These are phyloP conservation scores for Nerophis lumbriciformis DNA, from an alignment of 2,113 vertebrate species.

Conservation along the genomic window DNA sequence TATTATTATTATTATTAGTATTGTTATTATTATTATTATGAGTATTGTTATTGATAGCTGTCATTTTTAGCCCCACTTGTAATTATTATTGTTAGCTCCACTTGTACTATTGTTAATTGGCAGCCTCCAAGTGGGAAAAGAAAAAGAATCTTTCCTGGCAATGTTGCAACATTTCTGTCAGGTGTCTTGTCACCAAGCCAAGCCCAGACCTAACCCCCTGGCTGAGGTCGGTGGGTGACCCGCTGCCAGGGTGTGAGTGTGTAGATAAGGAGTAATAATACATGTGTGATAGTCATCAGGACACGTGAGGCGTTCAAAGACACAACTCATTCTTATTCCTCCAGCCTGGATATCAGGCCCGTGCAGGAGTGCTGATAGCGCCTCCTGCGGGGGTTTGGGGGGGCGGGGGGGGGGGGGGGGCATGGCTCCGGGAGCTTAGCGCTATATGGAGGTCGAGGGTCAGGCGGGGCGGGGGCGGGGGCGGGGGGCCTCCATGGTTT, in stretches of 20 bases:
- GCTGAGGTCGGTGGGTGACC: too few relatives aligned
- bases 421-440: slow-evolving; percentile 46
- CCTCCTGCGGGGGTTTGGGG: slow-evolving; percentile 62
- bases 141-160: too few relatives aligned
- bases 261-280: slow-evolving; percentile 67
- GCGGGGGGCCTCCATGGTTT: slow-evolving; percentile 3
- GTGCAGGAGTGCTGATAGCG: slow-evolving; percentile 70
- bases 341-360: slow-evolving; percentile 66
- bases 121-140: too few relatives aligned
- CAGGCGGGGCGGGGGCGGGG: slow-evolving; percentile 23
- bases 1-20: too few relatives aligned
- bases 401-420: slow-evolving; percentile 34
- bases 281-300: slow-evolving; percentile 65
- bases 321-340: slow-evolving; percentile 47
- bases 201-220: too few relatives aligned
- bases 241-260: slow-evolving; percentile 16
- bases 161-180: too few relatives aligned
- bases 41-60: too few relatives aligned
- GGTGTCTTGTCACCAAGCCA: too few relatives aligned
- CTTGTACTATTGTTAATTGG: too few relatives aligned
- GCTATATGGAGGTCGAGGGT: slow-evolving; percentile 65
- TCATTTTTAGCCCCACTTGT: too few relatives aligned
- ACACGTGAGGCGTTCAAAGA: slow-evolving; percentile 46
- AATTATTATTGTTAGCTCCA: too few relatives aligned
- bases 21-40: too few relatives aligned